Evolutionary conservation across 2,888 invertebrate genomes (phyloP).

Genomic region (Lymantria monacha): DNA sequence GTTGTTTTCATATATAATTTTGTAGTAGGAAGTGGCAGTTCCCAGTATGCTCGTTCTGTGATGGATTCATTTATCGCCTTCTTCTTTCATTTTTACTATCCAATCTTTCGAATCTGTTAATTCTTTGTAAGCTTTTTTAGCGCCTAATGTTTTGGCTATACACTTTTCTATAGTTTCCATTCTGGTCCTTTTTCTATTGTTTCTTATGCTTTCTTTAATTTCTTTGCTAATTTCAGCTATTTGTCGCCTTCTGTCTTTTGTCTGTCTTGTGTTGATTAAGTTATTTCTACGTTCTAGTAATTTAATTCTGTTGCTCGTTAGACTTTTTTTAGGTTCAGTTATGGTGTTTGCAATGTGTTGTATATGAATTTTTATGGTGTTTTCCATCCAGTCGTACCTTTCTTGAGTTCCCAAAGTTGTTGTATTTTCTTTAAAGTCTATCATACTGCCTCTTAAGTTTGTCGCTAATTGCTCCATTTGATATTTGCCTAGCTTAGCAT

Average conservation of each 20-base stretch:
- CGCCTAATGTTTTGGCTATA: conserved; percentile 7
- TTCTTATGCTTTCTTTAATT: conserved; percentile 26
- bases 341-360: not conserved
- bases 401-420: conserved; percentile 6
- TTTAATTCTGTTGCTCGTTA: conserved; percentile 2
- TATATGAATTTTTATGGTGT: not conserved
- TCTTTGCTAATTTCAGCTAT: conserved; percentile 22
- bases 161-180: conserved; percentile 15
- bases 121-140: conserved; percentile 12
- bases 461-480: conserved; percentile 14
- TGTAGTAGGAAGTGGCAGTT: conserved; percentile 14
- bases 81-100: conserved; percentile 12
- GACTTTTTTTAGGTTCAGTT: conserved; percentile 1
- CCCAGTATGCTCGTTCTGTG: conserved; percentile 5
- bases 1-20: conserved; percentile 7
- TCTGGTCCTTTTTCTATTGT: conserved; percentile 22
- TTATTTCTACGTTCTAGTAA: conserved; percentile 9
- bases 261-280: conserved; percentile 15
- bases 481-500: conserved; percentile 12
- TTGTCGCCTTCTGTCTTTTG: conserved; percentile 17
- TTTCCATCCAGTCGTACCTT: conserved; percentile 1
- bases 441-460: not conserved
- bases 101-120: conserved; percentile 9
- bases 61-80: conserved; percentile 2
- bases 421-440: conserved; percentile 6